Conservation (phyloP, 2,113 vertebrate species). For the Seriola quinqueradiata region DNA sequence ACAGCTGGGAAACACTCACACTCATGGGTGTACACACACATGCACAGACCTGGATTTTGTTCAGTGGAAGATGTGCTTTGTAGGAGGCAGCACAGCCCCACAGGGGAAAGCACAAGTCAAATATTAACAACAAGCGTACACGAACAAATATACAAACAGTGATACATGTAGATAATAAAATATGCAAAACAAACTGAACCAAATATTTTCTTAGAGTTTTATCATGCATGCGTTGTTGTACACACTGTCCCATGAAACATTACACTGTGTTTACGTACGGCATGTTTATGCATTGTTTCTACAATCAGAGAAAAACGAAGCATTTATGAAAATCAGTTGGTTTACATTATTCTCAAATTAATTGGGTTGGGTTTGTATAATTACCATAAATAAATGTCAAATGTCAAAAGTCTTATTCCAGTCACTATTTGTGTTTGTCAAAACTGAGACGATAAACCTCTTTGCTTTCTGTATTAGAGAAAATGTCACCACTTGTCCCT, state of each 20-base stretch:
- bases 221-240: slow-evolving; percentile 19
- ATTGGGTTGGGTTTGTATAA: neutral
- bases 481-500: neutral
- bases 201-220: slow-evolving; percentile 27
- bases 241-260: slow-evolving; percentile 8
- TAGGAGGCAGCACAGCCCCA: slow-evolving; percentile 17
- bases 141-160: slow-evolving; percentile 46
- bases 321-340: neutral
- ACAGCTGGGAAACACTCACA: slow-evolving; percentile 58
- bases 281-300: slow-evolving; percentile 8
- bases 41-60: slow-evolving; percentile 51
- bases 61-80: slow-evolving; percentile 46
- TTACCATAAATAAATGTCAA: slow-evolving; percentile 2
- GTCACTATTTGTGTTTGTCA: neutral
- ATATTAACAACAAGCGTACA: slow-evolving; percentile 53
- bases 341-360: neutral
- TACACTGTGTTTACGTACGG: slow-evolving; percentile 7
- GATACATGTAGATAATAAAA: slow-evolving; percentile 28
- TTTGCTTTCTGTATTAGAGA: neutral
- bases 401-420: neutral
- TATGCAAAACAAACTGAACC: slow-evolving; percentile 40
- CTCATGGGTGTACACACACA: slow-evolving; percentile 24
- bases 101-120: slow-evolving; percentile 53
- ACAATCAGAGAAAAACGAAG: neutral
- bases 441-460: neutral